Conservation (phyloP, 2,797 vertebrate genomes). For the Uromys caudimaculatus region DNA sequence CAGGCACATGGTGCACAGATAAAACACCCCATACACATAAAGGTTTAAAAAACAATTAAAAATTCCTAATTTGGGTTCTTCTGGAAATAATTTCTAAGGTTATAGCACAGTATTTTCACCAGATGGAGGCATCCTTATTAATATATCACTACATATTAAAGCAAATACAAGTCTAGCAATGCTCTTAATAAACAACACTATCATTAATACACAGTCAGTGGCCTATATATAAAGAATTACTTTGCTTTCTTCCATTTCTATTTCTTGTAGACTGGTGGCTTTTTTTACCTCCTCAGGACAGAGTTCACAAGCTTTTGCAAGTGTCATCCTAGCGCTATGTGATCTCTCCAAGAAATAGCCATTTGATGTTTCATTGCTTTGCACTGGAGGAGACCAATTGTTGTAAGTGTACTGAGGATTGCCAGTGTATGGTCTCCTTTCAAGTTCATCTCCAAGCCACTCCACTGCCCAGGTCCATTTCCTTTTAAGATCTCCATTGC, state of each 20-base stretch:
- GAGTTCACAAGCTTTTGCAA: slow-evolving; percentile 99
- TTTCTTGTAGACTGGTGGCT: slow-evolving; percentile 58
- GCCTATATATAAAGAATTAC: slow-evolving; percentile 79
- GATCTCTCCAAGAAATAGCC: slow-evolving; percentile 99
- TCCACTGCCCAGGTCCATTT: slow-evolving; percentile 99
- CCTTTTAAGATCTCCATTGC: slow-evolving; percentile 98
- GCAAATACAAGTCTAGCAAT: background rate
- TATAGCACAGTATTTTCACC: slow-evolving; percentile 43
- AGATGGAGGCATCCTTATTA: background rate
- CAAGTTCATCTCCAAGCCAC: slow-evolving; percentile 98
- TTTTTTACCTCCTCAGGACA: slow-evolving; percentile 98
- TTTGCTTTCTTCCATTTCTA: slow-evolving; percentile 77
- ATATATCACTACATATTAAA: slow-evolving; percentile 47
- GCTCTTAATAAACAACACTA: background rate
- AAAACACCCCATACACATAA: background rate
- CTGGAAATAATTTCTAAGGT: slow-evolving; percentile 46
- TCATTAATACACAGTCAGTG: slow-evolving; percentile 70
- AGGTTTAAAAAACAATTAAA: slow-evolving; percentile 6
- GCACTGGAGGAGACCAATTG: slow-evolving; percentile 99
- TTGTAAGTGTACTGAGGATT: slow-evolving; percentile 99
- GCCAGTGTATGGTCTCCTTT: slow-evolving; percentile 97
- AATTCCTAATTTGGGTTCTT: slow-evolving; percentile 14
- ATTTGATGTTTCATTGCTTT: slow-evolving; percentile 99
- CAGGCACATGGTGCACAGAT: background rate
- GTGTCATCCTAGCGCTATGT: slow-evolving; percentile 99